Conservation (phyloP, 2,113 vertebrate genomes). For the Taurulus bubalis region DNA sequence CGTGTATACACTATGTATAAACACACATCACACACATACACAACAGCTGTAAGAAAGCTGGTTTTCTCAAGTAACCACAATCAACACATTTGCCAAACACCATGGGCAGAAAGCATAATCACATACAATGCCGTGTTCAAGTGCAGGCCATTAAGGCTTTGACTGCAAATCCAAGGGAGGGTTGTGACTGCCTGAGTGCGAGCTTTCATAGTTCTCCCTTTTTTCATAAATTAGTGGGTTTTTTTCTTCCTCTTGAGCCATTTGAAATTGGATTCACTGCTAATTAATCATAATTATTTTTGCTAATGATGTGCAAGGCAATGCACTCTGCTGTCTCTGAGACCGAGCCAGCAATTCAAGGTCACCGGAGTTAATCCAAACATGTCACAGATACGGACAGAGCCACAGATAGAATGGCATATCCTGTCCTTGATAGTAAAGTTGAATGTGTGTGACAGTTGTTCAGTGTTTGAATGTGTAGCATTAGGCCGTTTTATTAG, state of each 20-base stretch:
- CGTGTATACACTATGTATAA: conserved; percentile 1
- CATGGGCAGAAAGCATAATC: conserved; percentile 59
- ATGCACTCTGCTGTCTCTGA: conserved; percentile 60
- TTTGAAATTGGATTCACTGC: conserved; percentile 76
- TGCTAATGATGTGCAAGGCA: conserved; percentile 74
- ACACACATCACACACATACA: conserved; percentile 22
- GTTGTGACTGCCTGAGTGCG: conserved; percentile 59
- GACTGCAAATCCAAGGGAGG: conserved; percentile 50
- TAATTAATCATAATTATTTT: conserved; percentile 84
- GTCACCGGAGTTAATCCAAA: conserved; percentile 72
- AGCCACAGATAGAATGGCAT: conserved; percentile 20
- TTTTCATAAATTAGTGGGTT: conserved; percentile 43
- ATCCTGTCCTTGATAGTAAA: conserved; percentile 18
- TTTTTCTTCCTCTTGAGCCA: conserved; percentile 52
- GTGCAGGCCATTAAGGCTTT: conserved; percentile 47
- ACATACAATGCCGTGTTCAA: conserved; percentile 58
- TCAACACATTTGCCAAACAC: conserved; percentile 69
- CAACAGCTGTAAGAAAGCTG: conserved; percentile 26
- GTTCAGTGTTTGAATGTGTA: too few species aligned
- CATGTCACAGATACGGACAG: conserved; percentile 51
- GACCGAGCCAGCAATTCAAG: conserved; percentile 69
- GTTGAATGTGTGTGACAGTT: too few species aligned
- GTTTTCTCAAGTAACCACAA: conserved; percentile 54
- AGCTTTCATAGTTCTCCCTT: conserved; percentile 57
- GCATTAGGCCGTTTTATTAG: too few species aligned